Conservation (phyloP, 2,113 vertebrate genomes). For the Numenius arquata region DNA sequence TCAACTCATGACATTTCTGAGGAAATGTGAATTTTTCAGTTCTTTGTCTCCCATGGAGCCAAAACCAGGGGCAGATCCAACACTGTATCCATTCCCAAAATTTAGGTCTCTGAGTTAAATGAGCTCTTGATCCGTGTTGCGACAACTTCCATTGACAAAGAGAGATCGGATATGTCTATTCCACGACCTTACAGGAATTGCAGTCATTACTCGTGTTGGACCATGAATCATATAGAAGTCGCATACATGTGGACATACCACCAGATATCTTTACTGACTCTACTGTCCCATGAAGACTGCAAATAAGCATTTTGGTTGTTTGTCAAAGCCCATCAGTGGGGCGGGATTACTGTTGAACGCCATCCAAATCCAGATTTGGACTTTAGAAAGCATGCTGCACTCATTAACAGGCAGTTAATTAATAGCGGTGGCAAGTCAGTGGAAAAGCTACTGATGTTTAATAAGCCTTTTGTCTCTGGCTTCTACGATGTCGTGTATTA, state of each 20-base stretch:
- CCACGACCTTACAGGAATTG: neutral
- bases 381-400: neutral
- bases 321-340: neutral
- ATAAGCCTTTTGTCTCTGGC: neutral
- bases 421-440: neutral
- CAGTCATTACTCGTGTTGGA: neutral
- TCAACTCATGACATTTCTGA: neutral
- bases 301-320: neutral
- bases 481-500: neutral
- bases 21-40: neutral
- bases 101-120: neutral
- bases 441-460: neutral
- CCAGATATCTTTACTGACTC: neutral
- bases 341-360: neutral
- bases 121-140: neutral
- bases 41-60: neutral
- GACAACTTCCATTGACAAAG: neutral
- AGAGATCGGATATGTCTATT: rapidly evolving
- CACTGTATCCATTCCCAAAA: neutral
- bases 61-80: neutral
- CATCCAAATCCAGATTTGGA: neutral
- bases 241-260: neutral
- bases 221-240: neutral
- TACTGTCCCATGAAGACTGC: neutral
- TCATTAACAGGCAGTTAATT: conserved; percentile 9